Evolutionary conservation across 2,113 vertebrate species (phyloP).

Genomic region (Xerus inauris): DNA sequence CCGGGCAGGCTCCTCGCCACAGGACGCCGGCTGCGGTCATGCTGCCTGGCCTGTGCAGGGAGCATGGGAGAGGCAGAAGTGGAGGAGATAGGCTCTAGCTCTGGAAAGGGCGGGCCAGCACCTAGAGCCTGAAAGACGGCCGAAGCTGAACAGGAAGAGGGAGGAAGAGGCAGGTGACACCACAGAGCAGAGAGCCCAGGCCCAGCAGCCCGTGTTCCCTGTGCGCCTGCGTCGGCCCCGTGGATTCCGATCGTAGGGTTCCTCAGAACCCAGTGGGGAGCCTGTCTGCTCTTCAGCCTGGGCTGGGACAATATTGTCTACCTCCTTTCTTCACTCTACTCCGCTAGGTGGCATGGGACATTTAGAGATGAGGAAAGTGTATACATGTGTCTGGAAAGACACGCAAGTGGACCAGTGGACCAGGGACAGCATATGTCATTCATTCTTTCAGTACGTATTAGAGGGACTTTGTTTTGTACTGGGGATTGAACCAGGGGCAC

Average conservation of each 20-base stretch:
- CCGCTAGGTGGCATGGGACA: not conserved
- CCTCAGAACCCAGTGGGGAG: not conserved
- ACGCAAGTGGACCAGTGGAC: too few species aligned
- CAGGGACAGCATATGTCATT: not conserved
- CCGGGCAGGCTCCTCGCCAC: not conserved
- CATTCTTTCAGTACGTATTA: not conserved
- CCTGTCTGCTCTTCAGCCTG: not conserved
- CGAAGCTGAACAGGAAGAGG: not conserved
- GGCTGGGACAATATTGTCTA: not conserved
- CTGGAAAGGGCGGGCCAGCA: not conserved
- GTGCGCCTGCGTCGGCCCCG: not conserved
- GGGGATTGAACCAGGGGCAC: not conserved
- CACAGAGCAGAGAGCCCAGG: not conserved
- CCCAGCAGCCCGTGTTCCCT: fast-evolving
- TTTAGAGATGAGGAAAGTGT: not conserved
- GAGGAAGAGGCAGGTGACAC: too few species aligned
- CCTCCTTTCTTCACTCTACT: not conserved
- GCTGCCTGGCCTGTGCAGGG: not conserved
- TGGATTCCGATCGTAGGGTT: too few species aligned
- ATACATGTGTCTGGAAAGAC: not conserved
- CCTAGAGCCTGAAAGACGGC: not conserved
- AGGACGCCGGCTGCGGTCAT: not conserved
- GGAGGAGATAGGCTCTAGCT: not conserved
- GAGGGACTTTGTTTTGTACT: not conserved
- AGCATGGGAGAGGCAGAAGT: not conserved